These are phyloP conservation scores for Araneus ventricosus DNA, from an alignment of 1,140 invertebrate genomes.

Conservation along the genomic window DNA sequence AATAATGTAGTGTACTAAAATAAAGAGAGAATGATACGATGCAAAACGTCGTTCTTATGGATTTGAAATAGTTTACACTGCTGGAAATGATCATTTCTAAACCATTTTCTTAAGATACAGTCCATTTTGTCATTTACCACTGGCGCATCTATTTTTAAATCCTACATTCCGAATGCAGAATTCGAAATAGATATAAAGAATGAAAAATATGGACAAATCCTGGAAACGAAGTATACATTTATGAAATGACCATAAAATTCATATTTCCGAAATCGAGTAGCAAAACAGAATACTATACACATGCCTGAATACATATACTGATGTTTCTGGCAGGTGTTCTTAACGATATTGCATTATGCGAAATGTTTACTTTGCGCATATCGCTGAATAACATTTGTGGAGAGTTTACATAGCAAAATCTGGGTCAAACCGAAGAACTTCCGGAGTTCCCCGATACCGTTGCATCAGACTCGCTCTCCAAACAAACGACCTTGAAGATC, in stretches of 20 bases:
- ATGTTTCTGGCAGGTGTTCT: not conserved
- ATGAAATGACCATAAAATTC: conserved; percentile 6
- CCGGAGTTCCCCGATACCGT: not conserved
- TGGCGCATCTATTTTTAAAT: not conserved
- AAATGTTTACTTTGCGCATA: conserved; percentile 1
- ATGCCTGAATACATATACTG: not conserved
- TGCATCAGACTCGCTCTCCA: not conserved
- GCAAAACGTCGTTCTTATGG: no score
- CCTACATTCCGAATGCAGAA: not conserved
- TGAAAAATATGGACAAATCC: not conserved
- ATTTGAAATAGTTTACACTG: no score
- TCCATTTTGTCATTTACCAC: not conserved
- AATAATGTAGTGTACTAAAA: no score
- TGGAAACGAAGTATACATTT: not conserved
- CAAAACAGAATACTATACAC: not conserved
- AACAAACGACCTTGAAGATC: not conserved
- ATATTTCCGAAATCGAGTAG: not conserved
- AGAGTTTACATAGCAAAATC: conserved; percentile 17
- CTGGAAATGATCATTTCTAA: no score
- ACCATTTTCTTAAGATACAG: not conserved
- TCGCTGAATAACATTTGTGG: conserved; percentile 5
- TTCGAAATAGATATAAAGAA: not conserved
- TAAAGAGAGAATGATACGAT: no score
- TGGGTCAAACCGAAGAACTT: not conserved
- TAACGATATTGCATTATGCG: not conserved